Percentiles rank a stretch among this genome's conserved stretches.
Evolutionary conservation across 2,888 invertebrate genomes (phyloP).

Genomic region (Strigamia transsilvanica): DNA sequence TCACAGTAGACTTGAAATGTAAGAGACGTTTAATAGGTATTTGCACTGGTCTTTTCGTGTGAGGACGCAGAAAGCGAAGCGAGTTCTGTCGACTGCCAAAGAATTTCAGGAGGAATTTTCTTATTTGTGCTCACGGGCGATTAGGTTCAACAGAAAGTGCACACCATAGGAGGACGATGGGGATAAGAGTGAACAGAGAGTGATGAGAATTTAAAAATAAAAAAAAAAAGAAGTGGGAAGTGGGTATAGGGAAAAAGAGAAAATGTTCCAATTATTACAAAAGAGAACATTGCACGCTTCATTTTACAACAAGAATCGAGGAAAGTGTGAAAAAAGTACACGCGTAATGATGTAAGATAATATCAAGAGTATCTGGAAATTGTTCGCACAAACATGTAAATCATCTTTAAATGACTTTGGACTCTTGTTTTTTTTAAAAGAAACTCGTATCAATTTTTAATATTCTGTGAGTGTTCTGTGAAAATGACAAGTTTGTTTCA

Average conservation of each 20-base stretch:
- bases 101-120: slow-evolving; percentile 48
- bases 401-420: no score
- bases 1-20: neutral
- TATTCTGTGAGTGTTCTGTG: slow-evolving; percentile 15
- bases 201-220: slow-evolving; percentile 43
- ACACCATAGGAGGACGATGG: slow-evolving; percentile 37
- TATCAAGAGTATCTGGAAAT: slow-evolving; percentile 6
- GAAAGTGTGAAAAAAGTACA: slow-evolving; percentile 6
- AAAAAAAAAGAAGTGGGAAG: neutral
- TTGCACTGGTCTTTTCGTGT: slow-evolving; percentile 38
- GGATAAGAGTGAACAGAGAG: slow-evolving; percentile 48
- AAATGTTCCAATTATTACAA: slow-evolving; percentile 49
- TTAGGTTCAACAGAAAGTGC: slow-evolving; percentile 48
- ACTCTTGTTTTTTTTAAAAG: neutral
- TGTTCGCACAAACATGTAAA: neutral
- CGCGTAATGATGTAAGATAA: neutral
- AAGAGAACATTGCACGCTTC: slow-evolving; percentile 37
- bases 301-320: slow-evolving; percentile 28
- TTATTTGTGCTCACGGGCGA: slow-evolving; percentile 49
- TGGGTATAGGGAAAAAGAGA: neutral
- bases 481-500: slow-evolving; percentile 32
- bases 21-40: slow-evolving; percentile 35
- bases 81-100: slow-evolving; percentile 48
- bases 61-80: slow-evolving; percentile 43
- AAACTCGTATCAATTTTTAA: neutral